Evolutionary conservation across 2,113 vertebrate genomes (phyloP).

Genomic region (Gobiocypris rarus): DNA sequence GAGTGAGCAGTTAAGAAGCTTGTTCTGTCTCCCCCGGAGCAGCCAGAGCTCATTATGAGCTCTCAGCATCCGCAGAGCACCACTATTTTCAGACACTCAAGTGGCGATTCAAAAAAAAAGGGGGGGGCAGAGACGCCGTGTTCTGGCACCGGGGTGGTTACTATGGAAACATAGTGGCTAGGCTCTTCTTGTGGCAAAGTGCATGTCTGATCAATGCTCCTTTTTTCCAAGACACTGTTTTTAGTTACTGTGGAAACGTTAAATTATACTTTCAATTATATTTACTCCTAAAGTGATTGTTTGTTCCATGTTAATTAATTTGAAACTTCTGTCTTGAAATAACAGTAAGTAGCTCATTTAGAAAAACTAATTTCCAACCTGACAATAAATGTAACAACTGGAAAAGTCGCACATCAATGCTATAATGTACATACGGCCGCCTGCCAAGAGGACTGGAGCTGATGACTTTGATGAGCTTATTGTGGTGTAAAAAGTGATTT

Average conservation of each 20-base stretch:
- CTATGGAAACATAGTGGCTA: conserved; percentile 67
- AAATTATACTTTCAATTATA: conserved; percentile 54
- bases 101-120: conserved; percentile 25
- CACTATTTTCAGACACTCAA: conserved; percentile 48
- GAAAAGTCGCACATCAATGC: not conserved
- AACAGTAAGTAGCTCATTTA: not conserved
- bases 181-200: conserved; percentile 45
- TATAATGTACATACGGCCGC: not conserved
- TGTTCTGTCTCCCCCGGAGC: not conserved
- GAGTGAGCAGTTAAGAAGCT: conserved; percentile 31
- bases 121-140: conserved; percentile 28
- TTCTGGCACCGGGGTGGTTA: conserved; percentile 61
- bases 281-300: conserved; percentile 50
- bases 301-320: conserved; percentile 47
- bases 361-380: not conserved
- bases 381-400: conserved; percentile 13
- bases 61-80: conserved; percentile 35
- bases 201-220: conserved; percentile 37
- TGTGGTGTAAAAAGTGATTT: conserved; percentile 39
- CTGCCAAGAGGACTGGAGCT: not conserved
- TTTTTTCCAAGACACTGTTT: conserved; percentile 35
- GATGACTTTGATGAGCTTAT: conserved; percentile 26
- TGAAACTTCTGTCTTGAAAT: conserved; percentile 35
- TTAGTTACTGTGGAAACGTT: conserved; percentile 67
- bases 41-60: conserved; percentile 47